Evolutionary conservation across 2,888 invertebrate species (phyloP).

Genomic region (Hydrotaea diabolus): DNA sequence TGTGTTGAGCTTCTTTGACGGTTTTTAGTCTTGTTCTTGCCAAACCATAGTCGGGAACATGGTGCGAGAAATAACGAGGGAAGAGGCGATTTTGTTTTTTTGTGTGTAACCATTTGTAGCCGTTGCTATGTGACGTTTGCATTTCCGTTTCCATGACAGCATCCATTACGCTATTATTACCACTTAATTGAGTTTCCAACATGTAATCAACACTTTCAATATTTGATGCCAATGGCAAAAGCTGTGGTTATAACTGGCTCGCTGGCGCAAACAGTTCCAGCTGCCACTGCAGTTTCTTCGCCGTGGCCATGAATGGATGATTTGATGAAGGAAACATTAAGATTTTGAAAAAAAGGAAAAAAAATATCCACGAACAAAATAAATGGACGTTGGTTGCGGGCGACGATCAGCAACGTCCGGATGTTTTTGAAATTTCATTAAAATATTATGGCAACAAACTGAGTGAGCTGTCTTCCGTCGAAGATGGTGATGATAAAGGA

Average conservation of each 20-base stretch:
- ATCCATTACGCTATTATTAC: constrained; percentile 62
- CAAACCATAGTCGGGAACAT: constrained; percentile 3
- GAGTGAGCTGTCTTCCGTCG: too few species aligned
- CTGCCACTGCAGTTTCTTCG: neutral
- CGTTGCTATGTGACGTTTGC: constrained; percentile 60
- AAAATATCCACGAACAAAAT: constrained; percentile 15
- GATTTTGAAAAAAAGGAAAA: constrained; percentile 1
- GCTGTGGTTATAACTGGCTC: constrained; percentile 69
- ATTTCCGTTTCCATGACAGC: constrained; percentile 67
- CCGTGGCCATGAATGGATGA: neutral
- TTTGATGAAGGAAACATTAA: constrained; percentile 15
- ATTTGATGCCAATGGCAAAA: constrained; percentile 71
- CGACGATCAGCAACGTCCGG: constrained; percentile 19
- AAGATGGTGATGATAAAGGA: neutral
- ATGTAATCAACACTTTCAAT: constrained; percentile 74
- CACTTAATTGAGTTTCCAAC: constrained; percentile 75
- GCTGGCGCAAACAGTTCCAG: constrained; percentile 46
- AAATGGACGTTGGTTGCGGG: neutral
- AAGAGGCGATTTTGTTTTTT: neutral
- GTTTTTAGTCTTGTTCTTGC: neutral
- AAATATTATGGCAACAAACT: constrained; percentile 51
- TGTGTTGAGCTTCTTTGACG: neutral
- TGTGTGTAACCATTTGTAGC: constrained; percentile 38
- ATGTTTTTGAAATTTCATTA: constrained; percentile 57
- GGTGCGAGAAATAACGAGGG: neutral